A percentile compares a stretch with the other conserved stretches of the same genome.
Conservation (phyloP, 1,140 invertebrate genomes). For the Diabrotica virgifera region DNA sequence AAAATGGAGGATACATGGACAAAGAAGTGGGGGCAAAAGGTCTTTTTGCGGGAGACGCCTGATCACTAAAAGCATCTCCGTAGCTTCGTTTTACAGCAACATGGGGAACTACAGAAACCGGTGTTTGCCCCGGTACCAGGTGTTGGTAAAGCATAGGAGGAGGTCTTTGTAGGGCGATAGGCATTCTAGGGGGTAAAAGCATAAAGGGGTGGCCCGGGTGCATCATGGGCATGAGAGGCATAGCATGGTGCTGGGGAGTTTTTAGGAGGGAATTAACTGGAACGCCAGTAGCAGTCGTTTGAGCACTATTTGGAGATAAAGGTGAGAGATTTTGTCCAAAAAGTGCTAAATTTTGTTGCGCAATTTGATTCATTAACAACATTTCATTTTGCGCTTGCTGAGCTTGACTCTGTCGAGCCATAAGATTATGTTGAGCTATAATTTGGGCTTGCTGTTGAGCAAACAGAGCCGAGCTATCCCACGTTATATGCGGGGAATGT, state of each 20-base stretch:
- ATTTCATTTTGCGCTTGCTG: conserved; percentile 45
- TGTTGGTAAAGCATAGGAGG: conserved; percentile 37
- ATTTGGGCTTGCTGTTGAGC: conserved; percentile 50
- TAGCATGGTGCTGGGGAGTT: not conserved
- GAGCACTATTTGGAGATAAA: conserved; percentile 34
- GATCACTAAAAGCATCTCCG: conserved; percentile 49
- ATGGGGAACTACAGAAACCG: conserved; percentile 46
- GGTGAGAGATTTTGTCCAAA: conserved; percentile 42
- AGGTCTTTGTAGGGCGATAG: conserved; percentile 38
- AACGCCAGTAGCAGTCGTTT: conserved; percentile 6
- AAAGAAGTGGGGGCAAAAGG: conserved; percentile 45
- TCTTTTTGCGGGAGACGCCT: conserved; percentile 50
- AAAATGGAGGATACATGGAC: conserved; percentile 54
- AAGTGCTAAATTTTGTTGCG: conserved; percentile 42
- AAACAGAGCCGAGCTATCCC: conserved; percentile 42
- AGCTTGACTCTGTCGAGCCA: conserved; percentile 44
- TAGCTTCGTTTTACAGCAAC: conserved; percentile 49
- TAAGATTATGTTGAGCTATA: conserved; percentile 48
- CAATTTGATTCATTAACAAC: conserved; percentile 44
- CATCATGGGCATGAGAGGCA: conserved; percentile 31
- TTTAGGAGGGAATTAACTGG: conserved; percentile 25
- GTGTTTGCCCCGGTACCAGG: conserved; percentile 45
- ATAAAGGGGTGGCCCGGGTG: conserved; percentile 52
- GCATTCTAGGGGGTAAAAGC: conserved; percentile 43
- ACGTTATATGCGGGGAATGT: conserved; percentile 37